Evolutionary conservation across 1,140 invertebrate genomes (phyloP).

Genomic region (Caenorhabditis remanei): DNA sequence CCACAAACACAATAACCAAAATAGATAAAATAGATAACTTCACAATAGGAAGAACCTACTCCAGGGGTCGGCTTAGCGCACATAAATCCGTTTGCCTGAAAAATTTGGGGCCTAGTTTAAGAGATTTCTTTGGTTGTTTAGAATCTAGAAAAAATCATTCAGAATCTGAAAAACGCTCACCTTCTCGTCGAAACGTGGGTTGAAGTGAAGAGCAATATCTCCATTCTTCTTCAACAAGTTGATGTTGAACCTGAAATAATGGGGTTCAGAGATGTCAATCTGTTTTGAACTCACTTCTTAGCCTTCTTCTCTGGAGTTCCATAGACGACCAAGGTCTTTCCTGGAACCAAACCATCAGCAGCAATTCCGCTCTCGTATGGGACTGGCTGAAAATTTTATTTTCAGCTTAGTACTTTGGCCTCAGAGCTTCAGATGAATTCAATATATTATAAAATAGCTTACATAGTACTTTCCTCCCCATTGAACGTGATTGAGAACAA

Average conservation of each 20-base stretch:
- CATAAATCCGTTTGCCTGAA: constrained; percentile 57
- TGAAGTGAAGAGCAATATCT: constrained; percentile 69
- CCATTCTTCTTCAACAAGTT: constrained; percentile 67
- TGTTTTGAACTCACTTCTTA: constrained; percentile 39
- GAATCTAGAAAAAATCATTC: neutral
- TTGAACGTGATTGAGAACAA: constrained; percentile 67
- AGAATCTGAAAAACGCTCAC: constrained; percentile 25
- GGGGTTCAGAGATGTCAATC: neutral
- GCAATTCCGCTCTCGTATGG: constrained; percentile 66
- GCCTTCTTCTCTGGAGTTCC: constrained; percentile 68
- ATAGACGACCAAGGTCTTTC: constrained; percentile 64
- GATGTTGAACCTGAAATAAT: constrained; percentile 64
- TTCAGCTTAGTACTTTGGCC: neutral
- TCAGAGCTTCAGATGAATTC: neutral
- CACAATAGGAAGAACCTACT: constrained; percentile 57
- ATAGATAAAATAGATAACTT: neutral
- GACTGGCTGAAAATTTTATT: constrained; percentile 61
- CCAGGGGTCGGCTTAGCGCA: constrained; percentile 58
- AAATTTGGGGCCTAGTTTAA: neutral
- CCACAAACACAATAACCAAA: constrained; percentile 51
- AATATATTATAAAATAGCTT: too few species aligned
- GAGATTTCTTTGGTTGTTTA: neutral
- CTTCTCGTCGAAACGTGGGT: constrained; percentile 70
- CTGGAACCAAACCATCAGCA: constrained; percentile 59
- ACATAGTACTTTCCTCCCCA: constrained; percentile 70